Conservation (phyloP, 1,140 invertebrate genomes). For the Oncopodura yosiiana region DNA sequence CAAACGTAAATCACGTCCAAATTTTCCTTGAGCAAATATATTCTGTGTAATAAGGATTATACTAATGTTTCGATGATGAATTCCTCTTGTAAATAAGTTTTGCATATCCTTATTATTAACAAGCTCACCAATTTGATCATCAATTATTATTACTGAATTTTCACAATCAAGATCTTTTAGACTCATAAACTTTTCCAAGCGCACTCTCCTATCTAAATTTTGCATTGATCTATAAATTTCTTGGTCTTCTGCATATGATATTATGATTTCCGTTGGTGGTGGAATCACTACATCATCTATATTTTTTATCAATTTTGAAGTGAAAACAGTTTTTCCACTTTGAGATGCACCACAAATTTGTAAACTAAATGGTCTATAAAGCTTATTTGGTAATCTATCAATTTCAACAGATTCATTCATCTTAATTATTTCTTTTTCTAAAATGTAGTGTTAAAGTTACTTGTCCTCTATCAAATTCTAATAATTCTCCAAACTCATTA, state of each 20-base stretch:
- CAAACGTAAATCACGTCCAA: constrained; percentile 14
- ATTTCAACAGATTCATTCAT: too few species aligned
- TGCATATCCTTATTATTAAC: constrained; percentile 16
- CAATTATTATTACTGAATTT: too few species aligned
- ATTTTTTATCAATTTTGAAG: background rate
- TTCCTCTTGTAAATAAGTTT: constrained; percentile 13
- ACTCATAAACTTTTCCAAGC: too few species aligned
- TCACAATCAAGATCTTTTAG: too few species aligned
- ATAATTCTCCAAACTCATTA: constrained; percentile 12
- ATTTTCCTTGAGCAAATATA: constrained; percentile 22
- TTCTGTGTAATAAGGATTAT: constrained; percentile 18
- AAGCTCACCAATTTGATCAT: too few species aligned
- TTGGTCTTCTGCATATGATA: constrained; percentile 1
- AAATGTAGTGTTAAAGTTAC: constrained; percentile 8
- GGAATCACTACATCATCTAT: background rate
- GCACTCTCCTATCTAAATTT: background rate
- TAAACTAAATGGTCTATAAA: background rate
- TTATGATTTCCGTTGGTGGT: background rate
- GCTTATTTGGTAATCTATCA: too few species aligned
- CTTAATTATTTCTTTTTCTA: background rate
- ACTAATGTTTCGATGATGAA: constrained; percentile 13
- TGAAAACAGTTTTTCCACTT: background rate
- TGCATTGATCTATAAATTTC: background rate
- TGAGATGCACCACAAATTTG: background rate
- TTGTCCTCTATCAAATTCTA: constrained; percentile 6